Conservation (phyloP, 2,888 invertebrate genomes). For the Xanthorhoe spadicearia region DNA sequence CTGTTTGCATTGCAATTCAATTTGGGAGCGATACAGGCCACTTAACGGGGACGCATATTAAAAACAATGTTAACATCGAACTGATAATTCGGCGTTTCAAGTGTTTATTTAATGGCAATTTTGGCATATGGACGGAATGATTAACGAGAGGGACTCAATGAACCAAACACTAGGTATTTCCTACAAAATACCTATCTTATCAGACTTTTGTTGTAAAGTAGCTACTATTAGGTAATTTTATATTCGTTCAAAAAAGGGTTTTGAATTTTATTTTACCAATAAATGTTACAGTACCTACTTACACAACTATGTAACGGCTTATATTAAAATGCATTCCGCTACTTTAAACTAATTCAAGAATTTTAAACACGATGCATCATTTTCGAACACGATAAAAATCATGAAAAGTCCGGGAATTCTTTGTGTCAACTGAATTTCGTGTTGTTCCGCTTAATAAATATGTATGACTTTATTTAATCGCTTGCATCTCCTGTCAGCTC, state of each 20-base stretch:
- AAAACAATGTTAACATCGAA: constrained; percentile 36
- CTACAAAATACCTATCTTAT: not conserved
- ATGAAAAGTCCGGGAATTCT: constrained; percentile 38
- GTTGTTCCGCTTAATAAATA: constrained; percentile 38
- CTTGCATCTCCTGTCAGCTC: constrained; percentile 69
- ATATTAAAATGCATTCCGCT: constrained; percentile 22
- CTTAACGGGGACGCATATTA: constrained; percentile 46
- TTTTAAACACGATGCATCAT: constrained; percentile 39
- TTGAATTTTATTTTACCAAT: not conserved
- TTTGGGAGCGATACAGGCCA: constrained; percentile 54
- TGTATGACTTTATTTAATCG: constrained; percentile 57
- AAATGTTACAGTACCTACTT: not conserved
- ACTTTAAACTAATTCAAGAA: constrained; percentile 29
- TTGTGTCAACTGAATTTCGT: constrained; percentile 38
- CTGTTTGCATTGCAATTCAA: constrained; percentile 68
- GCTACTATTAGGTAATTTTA: not conserved
- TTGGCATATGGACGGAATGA: constrained; percentile 14
- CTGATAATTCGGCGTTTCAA: constrained; percentile 26
- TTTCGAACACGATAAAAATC: constrained; percentile 29
- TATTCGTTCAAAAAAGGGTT: no score
- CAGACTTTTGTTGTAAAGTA: not conserved
- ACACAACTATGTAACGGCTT: not conserved
- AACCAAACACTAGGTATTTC: no score
- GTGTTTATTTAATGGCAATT: constrained; percentile 32
- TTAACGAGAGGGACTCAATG: no score